Evolutionary conservation across 2,888 invertebrate genomes (phyloP).

Genomic region (Eurytoma californica): DNA sequence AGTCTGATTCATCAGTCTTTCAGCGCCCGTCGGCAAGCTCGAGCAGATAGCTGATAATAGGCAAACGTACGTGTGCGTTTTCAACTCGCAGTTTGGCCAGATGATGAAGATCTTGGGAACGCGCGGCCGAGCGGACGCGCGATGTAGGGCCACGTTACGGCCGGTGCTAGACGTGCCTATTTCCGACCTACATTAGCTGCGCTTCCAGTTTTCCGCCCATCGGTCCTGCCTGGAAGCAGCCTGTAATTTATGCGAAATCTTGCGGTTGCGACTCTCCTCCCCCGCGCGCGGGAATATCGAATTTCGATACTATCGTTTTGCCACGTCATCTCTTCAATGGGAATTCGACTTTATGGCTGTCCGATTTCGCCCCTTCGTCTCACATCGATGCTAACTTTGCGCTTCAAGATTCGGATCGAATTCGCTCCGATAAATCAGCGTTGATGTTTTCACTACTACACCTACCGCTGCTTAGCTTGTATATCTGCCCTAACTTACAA

Average conservation of each 20-base stretch:
- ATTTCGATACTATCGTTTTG: conserved; percentile 13
- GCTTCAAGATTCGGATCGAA: not conserved
- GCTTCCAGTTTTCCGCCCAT: not conserved
- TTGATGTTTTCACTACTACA: no score
- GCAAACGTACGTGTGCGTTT: not conserved
- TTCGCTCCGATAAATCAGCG: no score
- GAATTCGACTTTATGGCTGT: not conserved
- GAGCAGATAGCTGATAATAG: not conserved
- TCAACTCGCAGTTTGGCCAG: not conserved
- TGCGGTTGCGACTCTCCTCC: not conserved
- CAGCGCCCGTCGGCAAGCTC: no score
- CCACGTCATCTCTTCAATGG: conserved; percentile 20
- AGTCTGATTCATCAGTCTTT: no score
- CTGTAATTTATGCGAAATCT: conserved; percentile 17
- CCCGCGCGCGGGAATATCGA: not conserved
- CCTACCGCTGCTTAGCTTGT: no score
- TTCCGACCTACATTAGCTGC: conserved; percentile 31
- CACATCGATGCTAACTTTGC: not conserved
- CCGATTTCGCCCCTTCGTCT: no score
- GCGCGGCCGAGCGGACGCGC: not conserved
- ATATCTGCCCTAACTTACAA: no score
- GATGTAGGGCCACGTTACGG: not conserved
- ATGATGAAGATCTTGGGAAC: conserved; percentile 15
- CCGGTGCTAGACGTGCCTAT: not conserved
- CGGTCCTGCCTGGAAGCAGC: not conserved